Percentiles rank a stretch among this genome's conserved stretches.
phyloP scores from a whole-genome alignment of 2,888 invertebrate genomes.

The Sarcophaga subvicina region DNA sequence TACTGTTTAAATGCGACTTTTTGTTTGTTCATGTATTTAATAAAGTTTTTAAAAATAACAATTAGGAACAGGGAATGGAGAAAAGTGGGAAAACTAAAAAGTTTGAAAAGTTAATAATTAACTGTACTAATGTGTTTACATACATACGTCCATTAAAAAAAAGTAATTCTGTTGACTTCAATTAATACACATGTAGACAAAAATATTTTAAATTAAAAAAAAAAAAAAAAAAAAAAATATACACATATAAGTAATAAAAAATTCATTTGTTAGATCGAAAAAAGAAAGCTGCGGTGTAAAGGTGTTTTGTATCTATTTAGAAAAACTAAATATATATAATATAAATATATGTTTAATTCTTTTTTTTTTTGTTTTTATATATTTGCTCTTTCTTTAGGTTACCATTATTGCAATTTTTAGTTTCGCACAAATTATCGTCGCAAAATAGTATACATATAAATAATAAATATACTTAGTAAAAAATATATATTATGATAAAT shows the following conservation, averaged over 20 bases:
- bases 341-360: conserved; percentile 23
- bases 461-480: conserved; percentile 69
- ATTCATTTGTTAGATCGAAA: background rate
- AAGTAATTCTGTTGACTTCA: conserved; percentile 26
- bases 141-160: conserved; percentile 6
- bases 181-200: conserved; percentile 5
- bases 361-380: conserved; percentile 3
- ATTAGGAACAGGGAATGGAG: background rate
- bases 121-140: conserved; percentile 22
- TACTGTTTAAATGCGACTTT: conserved; percentile 51
- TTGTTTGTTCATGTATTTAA: conserved; percentile 58
- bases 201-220: conserved; percentile 15
- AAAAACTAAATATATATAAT: conserved; percentile 32
- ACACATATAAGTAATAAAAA: conserved; percentile 15
- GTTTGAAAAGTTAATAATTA: conserved; percentile 53
- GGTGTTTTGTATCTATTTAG: too few species aligned
- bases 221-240: background rate
- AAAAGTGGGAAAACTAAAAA: conserved; percentile 24
- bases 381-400: conserved; percentile 13
- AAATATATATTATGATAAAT: conserved; percentile 63
- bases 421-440: conserved; percentile 57
- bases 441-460: conserved; percentile 64
- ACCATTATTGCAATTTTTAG: conserved; percentile 42
- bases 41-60: conserved; percentile 41
- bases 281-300: background rate